A percentile compares a stretch with the other conserved stretches of the same genome.
phyloP scores from a whole-genome alignment of 2,113 vertebrate species.

The Phaethon lepturus region DNA sequence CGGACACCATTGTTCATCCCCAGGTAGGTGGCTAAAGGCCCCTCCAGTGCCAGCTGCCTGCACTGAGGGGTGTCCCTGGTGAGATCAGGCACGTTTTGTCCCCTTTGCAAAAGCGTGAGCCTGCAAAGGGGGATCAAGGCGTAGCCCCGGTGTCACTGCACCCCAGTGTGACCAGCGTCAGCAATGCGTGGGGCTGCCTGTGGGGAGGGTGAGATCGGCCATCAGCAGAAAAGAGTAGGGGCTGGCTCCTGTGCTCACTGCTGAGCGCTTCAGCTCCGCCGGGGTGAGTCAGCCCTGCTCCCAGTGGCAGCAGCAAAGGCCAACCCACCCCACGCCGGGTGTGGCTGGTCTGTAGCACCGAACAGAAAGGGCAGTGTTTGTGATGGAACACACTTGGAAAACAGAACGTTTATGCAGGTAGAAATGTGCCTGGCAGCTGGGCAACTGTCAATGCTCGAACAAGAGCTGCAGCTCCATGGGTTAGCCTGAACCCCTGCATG shows the following conservation, averaged over 20 bases:
- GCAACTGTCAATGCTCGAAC: background rate
- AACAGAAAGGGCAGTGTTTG: background rate
- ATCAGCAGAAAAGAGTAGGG: background rate
- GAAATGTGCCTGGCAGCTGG: background rate
- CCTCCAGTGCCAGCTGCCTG: background rate
- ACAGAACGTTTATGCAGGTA: background rate
- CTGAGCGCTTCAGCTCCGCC: background rate
- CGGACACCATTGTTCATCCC: slow-evolving; percentile 84
- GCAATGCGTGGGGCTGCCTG: fast-evolving
- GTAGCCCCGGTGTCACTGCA: background rate
- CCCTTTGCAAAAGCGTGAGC: background rate
- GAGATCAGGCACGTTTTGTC: background rate
- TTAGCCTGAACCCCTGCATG: fast-evolving
- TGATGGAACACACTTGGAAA: background rate
- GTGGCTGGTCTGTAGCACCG: background rate
- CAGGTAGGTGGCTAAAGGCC: slow-evolving; percentile 71
- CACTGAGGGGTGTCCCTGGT: fast-evolving
- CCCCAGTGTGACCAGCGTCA: fast-evolving
- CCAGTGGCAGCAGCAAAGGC: background rate
- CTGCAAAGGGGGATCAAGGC: background rate
- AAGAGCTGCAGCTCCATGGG: background rate
- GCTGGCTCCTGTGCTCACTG: background rate
- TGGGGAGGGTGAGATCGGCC: background rate
- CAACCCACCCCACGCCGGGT: no score
- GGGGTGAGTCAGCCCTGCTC: background rate